A percentile compares a stretch with the other conserved stretches of the same genome.
Conservation (phyloP, 2,888 invertebrate genomes). For the Melinaea menophilus region DNA sequence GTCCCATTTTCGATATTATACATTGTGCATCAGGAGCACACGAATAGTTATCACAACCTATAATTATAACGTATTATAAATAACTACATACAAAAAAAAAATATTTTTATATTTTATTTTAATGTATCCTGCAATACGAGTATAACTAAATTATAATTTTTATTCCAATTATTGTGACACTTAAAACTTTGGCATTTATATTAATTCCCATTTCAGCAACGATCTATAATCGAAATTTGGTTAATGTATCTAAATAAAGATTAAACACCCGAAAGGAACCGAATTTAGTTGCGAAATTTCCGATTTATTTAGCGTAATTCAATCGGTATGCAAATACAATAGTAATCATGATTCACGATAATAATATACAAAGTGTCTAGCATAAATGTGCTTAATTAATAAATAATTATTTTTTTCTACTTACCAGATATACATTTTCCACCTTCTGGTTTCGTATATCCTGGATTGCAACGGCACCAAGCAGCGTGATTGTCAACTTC, state of each 20-base stretch:
- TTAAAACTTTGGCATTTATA: not conserved
- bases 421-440: constrained; percentile 91
- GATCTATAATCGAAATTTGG: no score
- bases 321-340: no score
- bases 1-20: constrained; percentile 89
- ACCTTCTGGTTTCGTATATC: constrained; percentile 86
- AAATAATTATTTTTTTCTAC: constrained; percentile 12
- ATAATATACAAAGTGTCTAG: not conserved
- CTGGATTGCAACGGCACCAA: constrained; percentile 91
- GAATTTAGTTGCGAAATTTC: no score
- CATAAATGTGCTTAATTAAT: constrained; percentile 9
- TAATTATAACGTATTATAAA: constrained; percentile 39
- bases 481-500: constrained; percentile 92
- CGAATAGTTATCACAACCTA: constrained; percentile 85
- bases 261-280: no score
- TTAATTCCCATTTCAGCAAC: not conserved
- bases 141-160: no score
- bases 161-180: no score
- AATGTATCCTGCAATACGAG: no score
- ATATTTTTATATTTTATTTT: not conserved
- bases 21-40: constrained; percentile 92
- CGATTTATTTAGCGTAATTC: no score
- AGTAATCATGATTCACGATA: no score
- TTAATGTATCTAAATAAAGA: no score
- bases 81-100: not conserved